phyloP scores from a whole-genome alignment of 2,888 invertebrate genomes.

The Protophormia terraenovae region DNA sequence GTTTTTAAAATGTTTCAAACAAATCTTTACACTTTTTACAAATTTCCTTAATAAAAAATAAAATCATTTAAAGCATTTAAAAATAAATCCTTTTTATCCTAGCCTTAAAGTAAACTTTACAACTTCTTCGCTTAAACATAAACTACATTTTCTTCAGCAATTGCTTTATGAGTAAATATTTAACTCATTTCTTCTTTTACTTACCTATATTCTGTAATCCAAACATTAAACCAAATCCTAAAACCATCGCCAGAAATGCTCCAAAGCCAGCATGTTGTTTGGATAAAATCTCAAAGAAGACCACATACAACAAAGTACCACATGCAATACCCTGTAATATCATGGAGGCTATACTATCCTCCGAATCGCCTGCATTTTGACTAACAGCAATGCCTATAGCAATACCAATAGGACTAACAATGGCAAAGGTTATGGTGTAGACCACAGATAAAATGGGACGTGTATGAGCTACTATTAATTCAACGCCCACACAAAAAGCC shows the following conservation, averaged over 20 bases:
- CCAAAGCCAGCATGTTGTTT: slow-evolving; percentile 83
- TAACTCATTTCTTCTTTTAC: slow-evolving; percentile 48
- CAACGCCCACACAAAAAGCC: slow-evolving; percentile 93
- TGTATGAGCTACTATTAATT: slow-evolving; percentile 88
- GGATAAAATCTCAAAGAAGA: slow-evolving; percentile 96
- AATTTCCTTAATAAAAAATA: too few species aligned
- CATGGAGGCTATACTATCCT: slow-evolving; percentile 85
- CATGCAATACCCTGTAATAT: slow-evolving; percentile 92
- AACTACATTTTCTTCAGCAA: too few species aligned
- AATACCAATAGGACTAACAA: slow-evolving; percentile 87
- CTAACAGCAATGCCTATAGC: slow-evolving; percentile 89
- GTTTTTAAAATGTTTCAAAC: too few species aligned
- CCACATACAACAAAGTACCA: slow-evolving; percentile 96
- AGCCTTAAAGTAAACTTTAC: too few species aligned
- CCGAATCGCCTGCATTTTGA: slow-evolving; percentile 84
- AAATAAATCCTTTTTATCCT: too few species aligned
- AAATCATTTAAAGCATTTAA: too few species aligned
- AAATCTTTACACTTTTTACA: too few species aligned
- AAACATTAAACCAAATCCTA: slow-evolving; percentile 89
- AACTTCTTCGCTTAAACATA: too few species aligned
- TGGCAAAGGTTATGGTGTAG: slow-evolving; percentile 89
- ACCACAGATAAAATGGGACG: slow-evolving; percentile 84
- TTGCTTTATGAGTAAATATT: too few species aligned
- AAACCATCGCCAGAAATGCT: slow-evolving; percentile 85
- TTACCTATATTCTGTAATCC: slow-evolving; percentile 83